Evolutionary conservation across 2,113 vertebrate species (phyloP).

Genomic region (Pogonocichla stellata): DNA sequence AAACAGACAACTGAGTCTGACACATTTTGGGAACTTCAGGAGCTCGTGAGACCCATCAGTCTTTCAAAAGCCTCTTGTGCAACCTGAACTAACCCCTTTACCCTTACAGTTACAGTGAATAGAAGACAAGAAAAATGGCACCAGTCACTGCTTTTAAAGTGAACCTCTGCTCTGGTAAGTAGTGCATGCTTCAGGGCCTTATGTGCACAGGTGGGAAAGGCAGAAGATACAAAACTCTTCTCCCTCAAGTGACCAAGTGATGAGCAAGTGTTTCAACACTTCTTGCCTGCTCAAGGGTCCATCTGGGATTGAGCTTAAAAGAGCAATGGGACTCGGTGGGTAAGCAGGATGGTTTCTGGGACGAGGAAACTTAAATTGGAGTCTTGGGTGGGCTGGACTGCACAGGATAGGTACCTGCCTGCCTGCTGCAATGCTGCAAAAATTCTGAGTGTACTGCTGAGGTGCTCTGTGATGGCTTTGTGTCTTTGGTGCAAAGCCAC

Average conservation of each 20-base stretch:
- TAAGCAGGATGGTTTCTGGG: neutral
- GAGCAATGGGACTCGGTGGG: rapidly evolving
- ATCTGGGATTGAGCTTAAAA: neutral
- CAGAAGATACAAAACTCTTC: neutral
- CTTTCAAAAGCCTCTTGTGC: neutral
- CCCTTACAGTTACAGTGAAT: neutral
- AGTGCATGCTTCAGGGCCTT: rapidly evolving
- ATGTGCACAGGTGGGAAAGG: rapidly evolving
- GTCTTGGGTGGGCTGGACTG: neutral
- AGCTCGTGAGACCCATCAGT: neutral
- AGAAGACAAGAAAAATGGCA: neutral
- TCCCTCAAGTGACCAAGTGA: neutral
- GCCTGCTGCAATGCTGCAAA: neutral
- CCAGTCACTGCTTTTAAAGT: neutral
- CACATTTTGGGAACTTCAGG: neutral
- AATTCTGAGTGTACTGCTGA: neutral
- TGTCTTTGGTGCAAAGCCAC: neutral
- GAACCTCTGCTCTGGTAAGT: neutral
- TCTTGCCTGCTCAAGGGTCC: neutral
- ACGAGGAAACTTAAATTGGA: neutral
- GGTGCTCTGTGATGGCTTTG: neutral
- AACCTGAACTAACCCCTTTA: neutral
- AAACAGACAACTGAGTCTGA: neutral
- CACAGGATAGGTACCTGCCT: neutral
- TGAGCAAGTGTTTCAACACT: neutral